Base-by-base conservation (phyloP, 2,113 vertebrate species). In the Daubentonia madagascariensis region DNA sequence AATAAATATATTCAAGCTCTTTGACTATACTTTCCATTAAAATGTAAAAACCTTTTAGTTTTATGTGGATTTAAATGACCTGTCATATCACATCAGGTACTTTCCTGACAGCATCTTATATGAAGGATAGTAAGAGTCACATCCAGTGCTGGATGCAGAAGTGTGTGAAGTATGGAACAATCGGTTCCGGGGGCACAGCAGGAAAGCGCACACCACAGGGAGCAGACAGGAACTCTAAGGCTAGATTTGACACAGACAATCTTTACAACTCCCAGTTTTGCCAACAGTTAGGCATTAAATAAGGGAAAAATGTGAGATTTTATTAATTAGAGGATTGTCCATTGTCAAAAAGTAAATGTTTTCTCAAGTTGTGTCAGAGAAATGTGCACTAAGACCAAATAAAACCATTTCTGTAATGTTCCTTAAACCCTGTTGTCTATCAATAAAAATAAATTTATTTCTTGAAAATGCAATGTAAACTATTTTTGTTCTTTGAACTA, bases 111-210 rank as follows among this genome's bases (percentile, higher is more conserved):
- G 17, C 14, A 10, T 18, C 67, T 37, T 57, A 4, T 30, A 0
- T 1, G 23, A 23, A 63, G 10, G 18, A 12, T 28, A 22, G 25
- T 22, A 2, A 45, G 28, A 40, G 2, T 50, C 16, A 23, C 32
- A 28, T 28, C 17, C 43, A 43, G 8, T n/a, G 32, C 40, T 7
- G 12, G 13, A 43, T 13, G 17, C 23, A 65, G 32, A 80, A 2
- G 6, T 6, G 1, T 0, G 1, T 8, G 25, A 28, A 1, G 3
- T 12, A 23, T 28, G 59, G 25, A 61, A 28, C 28, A 30, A 63
- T 28, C 12, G 9, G 61, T 12, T 63, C 61, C 25, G 2, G 0
- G 3, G 18, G 17, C 52, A 22, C 37, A 0, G 8, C 20, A n/a
- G 22, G 23, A 8, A 50, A 14, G 54, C 20, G 11, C 43, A 8